Conservation (phyloP, 1,140 invertebrate species). For the Glomeris maerens region DNA sequence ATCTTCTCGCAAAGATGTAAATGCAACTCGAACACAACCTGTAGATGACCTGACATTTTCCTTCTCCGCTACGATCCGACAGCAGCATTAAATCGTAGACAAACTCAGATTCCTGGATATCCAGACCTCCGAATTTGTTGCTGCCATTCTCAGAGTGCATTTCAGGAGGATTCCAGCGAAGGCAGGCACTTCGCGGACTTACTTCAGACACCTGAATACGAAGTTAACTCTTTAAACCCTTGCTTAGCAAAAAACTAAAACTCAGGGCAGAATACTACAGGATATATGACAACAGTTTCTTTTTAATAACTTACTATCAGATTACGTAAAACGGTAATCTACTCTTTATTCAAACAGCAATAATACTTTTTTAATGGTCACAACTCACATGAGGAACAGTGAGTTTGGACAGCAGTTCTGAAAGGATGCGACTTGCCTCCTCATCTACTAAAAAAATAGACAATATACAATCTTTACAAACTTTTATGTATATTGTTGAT, state of each 20-base stretch:
- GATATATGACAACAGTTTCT: background rate
- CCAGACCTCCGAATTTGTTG: constrained; percentile 26
- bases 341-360: background rate
- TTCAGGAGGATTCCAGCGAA: constrained; percentile 55
- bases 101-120: constrained; percentile 42
- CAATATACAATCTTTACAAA: background rate
- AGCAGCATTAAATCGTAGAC: constrained; percentile 61
- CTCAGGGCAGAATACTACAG: background rate
- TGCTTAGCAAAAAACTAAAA: background rate
- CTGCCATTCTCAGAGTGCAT: constrained; percentile 39
- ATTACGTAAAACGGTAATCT: background rate
- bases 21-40: constrained; percentile 20
- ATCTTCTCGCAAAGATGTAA: constrained; percentile 3
- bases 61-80: constrained; percentile 57
- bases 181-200: constrained; percentile 56
- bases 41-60: constrained; percentile 64
- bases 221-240: constrained; percentile 16
- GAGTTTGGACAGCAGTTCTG: too few species aligned
- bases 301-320: background rate
- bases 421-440: background rate
- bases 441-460: background rate
- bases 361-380: background rate
- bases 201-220: constrained; percentile 52
- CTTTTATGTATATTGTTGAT: background rate
- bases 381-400: background rate